Evolutionary conservation across 1,140 invertebrate species (phyloP).

Genomic region (Sinella curviseta): DNA sequence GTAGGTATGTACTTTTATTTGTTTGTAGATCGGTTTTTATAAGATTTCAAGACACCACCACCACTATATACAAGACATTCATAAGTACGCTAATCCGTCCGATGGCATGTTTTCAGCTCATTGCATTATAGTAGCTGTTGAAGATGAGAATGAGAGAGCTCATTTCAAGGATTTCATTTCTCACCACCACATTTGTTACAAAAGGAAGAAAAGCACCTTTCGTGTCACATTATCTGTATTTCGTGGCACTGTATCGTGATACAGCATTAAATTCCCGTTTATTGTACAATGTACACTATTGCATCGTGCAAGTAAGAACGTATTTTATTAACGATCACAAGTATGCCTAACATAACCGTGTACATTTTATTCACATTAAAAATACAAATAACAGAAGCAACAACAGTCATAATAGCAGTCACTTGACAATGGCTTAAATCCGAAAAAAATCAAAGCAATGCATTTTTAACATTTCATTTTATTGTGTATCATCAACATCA

Average conservation of each 20-base stretch:
- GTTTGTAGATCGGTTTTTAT: too few species aligned
- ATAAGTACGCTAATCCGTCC: too few species aligned
- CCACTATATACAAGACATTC: too few species aligned
- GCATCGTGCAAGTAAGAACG: too few species aligned
- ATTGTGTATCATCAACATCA: background rate
- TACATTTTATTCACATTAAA: background rate
- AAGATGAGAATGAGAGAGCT: too few species aligned
- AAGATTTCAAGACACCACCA: too few species aligned
- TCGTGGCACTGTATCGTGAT: background rate
- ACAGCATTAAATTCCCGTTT: conserved; percentile 4
- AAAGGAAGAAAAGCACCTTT: background rate
- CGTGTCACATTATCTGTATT: conserved; percentile 9
- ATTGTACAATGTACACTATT: too few species aligned
- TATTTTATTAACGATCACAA: too few species aligned
- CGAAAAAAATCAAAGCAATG: background rate
- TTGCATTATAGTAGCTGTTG: too few species aligned
- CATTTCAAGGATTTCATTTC: conserved; percentile 8
- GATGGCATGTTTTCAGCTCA: too few species aligned
- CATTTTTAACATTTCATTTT: background rate
- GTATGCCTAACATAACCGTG: background rate
- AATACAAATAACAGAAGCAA: background rate
- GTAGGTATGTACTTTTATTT: too few species aligned
- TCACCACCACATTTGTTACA: background rate
- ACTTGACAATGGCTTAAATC: background rate
- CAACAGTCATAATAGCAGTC: background rate